These are phyloP conservation scores for Andrena bicolor DNA, from an alignment of 2,888 invertebrate genomes.

Conservation along the genomic window DNA sequence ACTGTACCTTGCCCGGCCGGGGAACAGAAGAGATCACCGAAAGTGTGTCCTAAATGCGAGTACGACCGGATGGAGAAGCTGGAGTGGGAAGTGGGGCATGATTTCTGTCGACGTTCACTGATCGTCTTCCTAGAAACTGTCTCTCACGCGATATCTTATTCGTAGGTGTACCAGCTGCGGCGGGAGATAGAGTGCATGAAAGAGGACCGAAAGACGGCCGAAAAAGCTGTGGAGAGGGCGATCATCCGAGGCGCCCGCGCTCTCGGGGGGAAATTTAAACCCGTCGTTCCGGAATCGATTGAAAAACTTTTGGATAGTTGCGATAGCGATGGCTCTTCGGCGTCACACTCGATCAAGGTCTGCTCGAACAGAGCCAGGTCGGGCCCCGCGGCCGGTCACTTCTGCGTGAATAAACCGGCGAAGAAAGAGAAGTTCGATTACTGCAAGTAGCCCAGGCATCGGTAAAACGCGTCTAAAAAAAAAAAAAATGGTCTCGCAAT, in stretches of 20 bases:
- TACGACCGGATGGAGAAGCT: conserved; percentile 64
- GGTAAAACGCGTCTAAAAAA: not conserved
- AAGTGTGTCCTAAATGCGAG: conserved; percentile 55
- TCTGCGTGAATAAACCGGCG: conserved; percentile 3
- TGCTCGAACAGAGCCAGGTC: not conserved
- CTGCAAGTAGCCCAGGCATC: conserved; percentile 14
- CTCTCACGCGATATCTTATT: not conserved
- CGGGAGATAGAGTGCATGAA: conserved; percentile 53
- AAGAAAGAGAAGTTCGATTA: conserved; percentile 10
- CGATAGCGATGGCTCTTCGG: conserved; percentile 26
- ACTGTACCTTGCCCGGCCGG: conserved; percentile 8
- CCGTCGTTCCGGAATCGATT: conserved; percentile 58
- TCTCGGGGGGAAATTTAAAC: conserved; percentile 66
- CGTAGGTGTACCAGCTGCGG: conserved; percentile 48
- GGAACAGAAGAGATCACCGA: conserved; percentile 16
- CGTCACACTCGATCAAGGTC: conserved; percentile 8
- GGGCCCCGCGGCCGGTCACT: not conserved
- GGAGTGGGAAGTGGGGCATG: conserved; percentile 67
- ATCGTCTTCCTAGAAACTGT: too few relatives aligned
- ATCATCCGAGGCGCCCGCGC: conserved; percentile 66
- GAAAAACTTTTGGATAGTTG: conserved; percentile 54
- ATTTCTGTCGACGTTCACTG: not conserved
- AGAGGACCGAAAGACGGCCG: conserved; percentile 59
- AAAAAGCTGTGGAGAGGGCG: conserved; percentile 67
- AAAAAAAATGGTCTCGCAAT: not conserved